Evolutionary conservation across 2,113 vertebrate genomes (phyloP).

Genomic region (Cyanoliseus patagonus): DNA sequence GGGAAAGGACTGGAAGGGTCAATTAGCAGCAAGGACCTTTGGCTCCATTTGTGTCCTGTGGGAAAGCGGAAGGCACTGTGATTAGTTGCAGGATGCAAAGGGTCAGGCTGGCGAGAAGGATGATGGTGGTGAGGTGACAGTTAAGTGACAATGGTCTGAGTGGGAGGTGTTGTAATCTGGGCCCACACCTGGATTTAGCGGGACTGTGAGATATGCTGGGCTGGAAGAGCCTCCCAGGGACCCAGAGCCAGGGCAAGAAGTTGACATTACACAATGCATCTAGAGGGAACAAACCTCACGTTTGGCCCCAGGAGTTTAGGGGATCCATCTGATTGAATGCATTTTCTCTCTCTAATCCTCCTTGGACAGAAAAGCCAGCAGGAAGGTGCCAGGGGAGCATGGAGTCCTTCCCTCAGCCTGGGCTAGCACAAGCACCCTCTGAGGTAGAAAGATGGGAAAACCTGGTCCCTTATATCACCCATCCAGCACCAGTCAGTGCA

Average conservation of each 20-base stretch:
- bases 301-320: not conserved
- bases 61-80: not conserved
- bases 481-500: not conserved
- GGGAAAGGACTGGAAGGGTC: not conserved
- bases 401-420: not conserved
- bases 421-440: not conserved
- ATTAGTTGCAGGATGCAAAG: not conserved
- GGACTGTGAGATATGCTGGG: not conserved
- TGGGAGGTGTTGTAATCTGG: not conserved
- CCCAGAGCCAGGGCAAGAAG: not conserved
- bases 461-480: not conserved
- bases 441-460: not conserved
- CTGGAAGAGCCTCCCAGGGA: not conserved
- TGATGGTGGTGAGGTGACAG: not conserved
- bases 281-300: not conserved
- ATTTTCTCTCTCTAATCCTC: not conserved
- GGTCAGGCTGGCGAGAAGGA: not conserved
- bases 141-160: not conserved
- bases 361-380: not conserved
- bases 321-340: not conserved
- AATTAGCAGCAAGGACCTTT: not conserved
- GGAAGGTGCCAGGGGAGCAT: not conserved
- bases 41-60: not conserved
- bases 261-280: rapidly evolving
- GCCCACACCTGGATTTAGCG: not conserved